Evolutionary conservation across 2,888 invertebrate genomes (phyloP).

Genomic region (Malthinus seriepunctatus): DNA sequence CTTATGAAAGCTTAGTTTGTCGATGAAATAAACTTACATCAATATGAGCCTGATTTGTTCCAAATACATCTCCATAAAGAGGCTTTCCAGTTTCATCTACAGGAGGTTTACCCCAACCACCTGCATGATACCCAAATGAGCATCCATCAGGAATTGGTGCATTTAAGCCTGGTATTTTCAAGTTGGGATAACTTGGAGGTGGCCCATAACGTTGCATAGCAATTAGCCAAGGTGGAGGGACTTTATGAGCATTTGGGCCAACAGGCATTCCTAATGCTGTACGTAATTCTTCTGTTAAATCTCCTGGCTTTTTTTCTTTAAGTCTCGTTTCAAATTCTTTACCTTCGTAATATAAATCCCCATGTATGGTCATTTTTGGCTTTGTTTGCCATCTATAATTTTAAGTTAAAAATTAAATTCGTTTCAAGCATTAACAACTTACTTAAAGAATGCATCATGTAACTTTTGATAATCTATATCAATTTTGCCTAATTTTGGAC

Average conservation of each 20-base stretch:
- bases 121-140: conserved; percentile 98
- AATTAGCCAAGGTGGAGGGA: conserved; percentile 95
- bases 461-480: conserved; percentile 99
- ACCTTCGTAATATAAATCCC: conserved; percentile 98
- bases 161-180: conserved; percentile 97
- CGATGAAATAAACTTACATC: conserved; percentile 65
- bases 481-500: conserved; percentile 98
- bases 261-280: conserved; percentile 99
- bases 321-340: conserved; percentile 98
- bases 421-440: conserved; percentile 40
- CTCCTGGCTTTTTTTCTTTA: conserved; percentile 98
- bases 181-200: conserved; percentile 97
- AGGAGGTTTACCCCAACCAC: conserved; percentile 99
- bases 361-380: conserved; percentile 98
- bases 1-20: too few species aligned
- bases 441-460: conserved; percentile 98
- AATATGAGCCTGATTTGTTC: conserved; percentile 73
- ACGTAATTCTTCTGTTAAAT: conserved; percentile 91
- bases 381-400: conserved; percentile 92
- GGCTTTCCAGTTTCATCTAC: conserved; percentile 98
- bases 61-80: conserved; percentile 98
- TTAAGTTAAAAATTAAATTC: too few species aligned
- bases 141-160: conserved; percentile 98
- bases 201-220: conserved; percentile 99
- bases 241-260: conserved; percentile 89